phyloP scores from a whole-genome alignment of 37 sponge, comb jelly and placozoan genomes.

The Crambe crambe region DNA sequence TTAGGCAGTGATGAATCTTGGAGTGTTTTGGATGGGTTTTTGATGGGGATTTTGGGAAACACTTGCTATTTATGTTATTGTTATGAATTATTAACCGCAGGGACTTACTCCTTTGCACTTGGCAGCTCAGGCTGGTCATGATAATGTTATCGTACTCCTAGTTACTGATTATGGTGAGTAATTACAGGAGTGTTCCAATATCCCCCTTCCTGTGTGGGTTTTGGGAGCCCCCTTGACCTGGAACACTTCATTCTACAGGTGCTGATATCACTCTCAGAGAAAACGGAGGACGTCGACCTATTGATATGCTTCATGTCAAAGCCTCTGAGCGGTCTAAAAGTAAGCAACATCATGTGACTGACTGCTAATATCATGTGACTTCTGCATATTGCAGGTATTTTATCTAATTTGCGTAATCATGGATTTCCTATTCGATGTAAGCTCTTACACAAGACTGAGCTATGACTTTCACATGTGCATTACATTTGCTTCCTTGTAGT shows the following conservation, averaged over 20 bases:
- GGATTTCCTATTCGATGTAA: not conserved
- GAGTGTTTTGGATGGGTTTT: too few relatives aligned
- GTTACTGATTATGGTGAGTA: conserved; percentile 55
- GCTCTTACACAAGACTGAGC: not conserved
- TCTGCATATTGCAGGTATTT: not conserved
- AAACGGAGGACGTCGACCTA: conserved; percentile 48
- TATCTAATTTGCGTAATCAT: not conserved
- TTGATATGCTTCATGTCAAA: conserved; percentile 40
- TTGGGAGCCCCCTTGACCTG: not conserved
- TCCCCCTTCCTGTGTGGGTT: not conserved
- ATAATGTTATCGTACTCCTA: conserved; percentile 54
- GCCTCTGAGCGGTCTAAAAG: conserved; percentile 3
- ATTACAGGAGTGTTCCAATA: not conserved
- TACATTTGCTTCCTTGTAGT: not conserved
- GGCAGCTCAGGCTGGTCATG: conserved; percentile 69
- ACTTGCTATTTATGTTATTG: too few relatives aligned
- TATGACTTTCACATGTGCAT: not conserved
- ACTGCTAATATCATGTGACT: too few relatives aligned
- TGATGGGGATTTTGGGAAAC: too few relatives aligned
- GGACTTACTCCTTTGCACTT: conserved; percentile 82
- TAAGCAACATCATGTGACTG: not conserved
- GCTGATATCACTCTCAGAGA: conserved; percentile 53
- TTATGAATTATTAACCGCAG: conserved; percentile 31
- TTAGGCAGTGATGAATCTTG: too few relatives aligned
- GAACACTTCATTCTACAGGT: not conserved